These are phyloP conservation scores for Heterodera carotae DNA, from an alignment of 1,140 invertebrate species.

Conservation along the genomic window DNA sequence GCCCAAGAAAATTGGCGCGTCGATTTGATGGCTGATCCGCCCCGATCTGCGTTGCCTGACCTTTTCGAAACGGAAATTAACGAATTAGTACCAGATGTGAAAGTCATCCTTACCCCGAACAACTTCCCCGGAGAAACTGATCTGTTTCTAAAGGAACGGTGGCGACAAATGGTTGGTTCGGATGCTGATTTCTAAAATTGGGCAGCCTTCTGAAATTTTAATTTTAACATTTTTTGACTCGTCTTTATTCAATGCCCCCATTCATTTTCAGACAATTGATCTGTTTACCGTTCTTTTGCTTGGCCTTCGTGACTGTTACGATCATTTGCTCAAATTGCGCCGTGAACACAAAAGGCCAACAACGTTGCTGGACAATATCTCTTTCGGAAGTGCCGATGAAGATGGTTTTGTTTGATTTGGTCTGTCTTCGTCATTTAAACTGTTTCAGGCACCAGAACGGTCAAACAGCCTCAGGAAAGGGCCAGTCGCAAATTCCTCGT, in stretches of 20 bases:
- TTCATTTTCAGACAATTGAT: conserved; percentile 44
- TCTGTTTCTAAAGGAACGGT: conserved; percentile 54
- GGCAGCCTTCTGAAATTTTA: too few species aligned
- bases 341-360: conserved; percentile 43
- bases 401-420: not conserved
- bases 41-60: conserved; percentile 63
- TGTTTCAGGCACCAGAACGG: not conserved
- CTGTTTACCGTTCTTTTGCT: conserved; percentile 51
- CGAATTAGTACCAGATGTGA: conserved; percentile 53
- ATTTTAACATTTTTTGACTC: not conserved
- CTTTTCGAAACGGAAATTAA: conserved; percentile 63
- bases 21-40: conserved; percentile 47
- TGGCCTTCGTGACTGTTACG: conserved; percentile 54
- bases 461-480: conserved; percentile 31
- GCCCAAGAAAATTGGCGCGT: conserved; percentile 61
- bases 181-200: too few species aligned
- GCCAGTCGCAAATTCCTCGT: conserved; percentile 54
- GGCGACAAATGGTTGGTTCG: conserved; percentile 40
- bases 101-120: conserved; percentile 49
- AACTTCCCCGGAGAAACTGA: conserved; percentile 58
- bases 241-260: not conserved
- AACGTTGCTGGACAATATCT: conserved; percentile 29
- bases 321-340: conserved; percentile 45
- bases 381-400: conserved; percentile 14
- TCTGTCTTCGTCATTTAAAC: not conserved